Evolutionary conservation across 2,113 vertebrate genomes (phyloP), one percentile per base, ranked within the genome.

Genomic region (Corythoichthys haematopterus): DNA sequence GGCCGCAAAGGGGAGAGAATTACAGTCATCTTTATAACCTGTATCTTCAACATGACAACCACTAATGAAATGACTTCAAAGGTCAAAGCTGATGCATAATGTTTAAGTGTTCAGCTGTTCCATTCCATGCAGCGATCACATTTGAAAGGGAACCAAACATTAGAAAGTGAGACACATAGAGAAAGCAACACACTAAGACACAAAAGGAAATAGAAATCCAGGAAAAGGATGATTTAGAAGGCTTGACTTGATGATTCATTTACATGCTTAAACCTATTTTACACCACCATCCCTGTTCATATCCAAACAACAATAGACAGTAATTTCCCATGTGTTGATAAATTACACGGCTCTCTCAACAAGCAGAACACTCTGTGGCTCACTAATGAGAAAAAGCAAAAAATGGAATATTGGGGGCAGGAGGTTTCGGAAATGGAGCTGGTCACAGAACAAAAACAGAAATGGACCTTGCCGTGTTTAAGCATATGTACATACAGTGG

Each of bases 311-410:
- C 85, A 84, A 88, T 81, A 76, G 83, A 48, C 35, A 14, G 58
- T 89, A 69, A 88, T 87, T 88, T 83, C 68, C 79, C 66, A 48
- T 65, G 80, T 73, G 84, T 74, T 82, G 77, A 81, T 86, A 79
- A 83, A 89, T 89, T 75, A 83, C 74, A 86, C 61, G 64, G 68
- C 68, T 80, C 78, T 75, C 60, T 69, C 59, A 2, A 43, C 40
- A 48, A 70, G 76, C 65, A 56, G 38, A 77, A 76, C 69, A n/a
- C 66, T 47, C 20, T 12, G 65, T 52, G 36, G 46, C 6, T 47
- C 71, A 67, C 50, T 76, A 74, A 81, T 64, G 63, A 80, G 62
- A 50, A 64, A 59, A 65, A 28, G 66, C 51, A 80, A 75, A 62
- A 57, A 35, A 59, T 63, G 52, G 46, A 20, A 51, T 48, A 63